Evolutionary conservation across 2,888 invertebrate genomes (phyloP).

Genomic region (Pyrrhia umbra): DNA sequence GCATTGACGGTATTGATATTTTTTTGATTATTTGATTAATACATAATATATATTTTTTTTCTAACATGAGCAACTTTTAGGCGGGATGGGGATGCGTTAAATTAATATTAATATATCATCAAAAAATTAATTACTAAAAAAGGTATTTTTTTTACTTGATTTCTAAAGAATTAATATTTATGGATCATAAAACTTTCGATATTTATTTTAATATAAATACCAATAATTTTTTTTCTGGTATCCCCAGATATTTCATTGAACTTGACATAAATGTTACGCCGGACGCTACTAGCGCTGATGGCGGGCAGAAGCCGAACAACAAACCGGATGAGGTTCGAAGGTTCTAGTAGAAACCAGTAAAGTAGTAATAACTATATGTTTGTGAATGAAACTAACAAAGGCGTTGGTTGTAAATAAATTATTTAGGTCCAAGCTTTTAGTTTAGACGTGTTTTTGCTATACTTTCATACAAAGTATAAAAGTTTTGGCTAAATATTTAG

Average conservation of each 20-base stretch:
- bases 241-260: constrained; percentile 47
- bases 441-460: background rate
- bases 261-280: constrained; percentile 59
- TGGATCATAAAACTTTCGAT: too few relatives aligned
- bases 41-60: too few relatives aligned
- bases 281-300: constrained; percentile 74
- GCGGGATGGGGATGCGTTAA: too few relatives aligned
- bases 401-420: background rate
- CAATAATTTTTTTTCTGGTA: constrained; percentile 54
- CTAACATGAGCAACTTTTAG: too few relatives aligned
- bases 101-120: too few relatives aligned
- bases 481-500: constrained; percentile 59
- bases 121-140: too few relatives aligned
- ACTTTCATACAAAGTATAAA: constrained; percentile 59
- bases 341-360: constrained; percentile 73
- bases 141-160: too few relatives aligned
- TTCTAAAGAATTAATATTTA: too few relatives aligned
- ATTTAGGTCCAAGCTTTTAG: background rate
- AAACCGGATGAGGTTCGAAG: constrained; percentile 78
- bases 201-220: constrained; percentile 17
- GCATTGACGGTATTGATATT: too few relatives aligned
- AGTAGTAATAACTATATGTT: constrained; percentile 41
- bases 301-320: constrained; percentile 70
- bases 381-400: constrained; percentile 48
- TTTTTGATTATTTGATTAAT: too few relatives aligned